These are phyloP conservation scores for Molorchus minor DNA, from an alignment of 2,888 invertebrate species.

Conservation along the genomic window DNA sequence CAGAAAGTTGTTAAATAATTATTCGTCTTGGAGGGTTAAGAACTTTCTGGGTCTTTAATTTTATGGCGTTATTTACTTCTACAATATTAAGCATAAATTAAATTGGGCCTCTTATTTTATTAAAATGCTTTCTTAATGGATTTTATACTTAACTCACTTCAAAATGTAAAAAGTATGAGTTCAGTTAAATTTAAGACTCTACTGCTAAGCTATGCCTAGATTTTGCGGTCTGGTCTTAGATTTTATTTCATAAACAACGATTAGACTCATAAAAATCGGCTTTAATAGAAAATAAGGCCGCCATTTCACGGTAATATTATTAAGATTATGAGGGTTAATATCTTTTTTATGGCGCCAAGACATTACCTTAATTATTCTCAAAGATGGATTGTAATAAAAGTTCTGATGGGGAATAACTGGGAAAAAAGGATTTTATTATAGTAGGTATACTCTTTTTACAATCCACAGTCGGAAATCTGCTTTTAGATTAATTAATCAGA, in stretches of 20 bases:
- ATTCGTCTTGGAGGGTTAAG: neutral
- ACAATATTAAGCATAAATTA: conserved; percentile 7
- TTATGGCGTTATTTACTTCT: conserved; percentile 4
- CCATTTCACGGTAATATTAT: neutral
- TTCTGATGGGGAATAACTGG: no score
- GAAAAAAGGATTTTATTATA: no score
- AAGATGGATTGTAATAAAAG: no score
- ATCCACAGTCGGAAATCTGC: no score
- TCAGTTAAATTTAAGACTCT: neutral
- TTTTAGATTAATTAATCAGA: no score
- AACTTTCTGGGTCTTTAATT: no score
- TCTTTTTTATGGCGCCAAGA: neutral
- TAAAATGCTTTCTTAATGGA: conserved; percentile 7
- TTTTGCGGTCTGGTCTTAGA: neutral
- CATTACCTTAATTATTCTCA: neutral
- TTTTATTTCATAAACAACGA: conserved; percentile 5
- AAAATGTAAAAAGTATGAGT: conserved; percentile 4
- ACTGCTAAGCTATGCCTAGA: conserved; percentile 2
- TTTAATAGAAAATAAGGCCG: neutral
- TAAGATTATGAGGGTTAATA: neutral
- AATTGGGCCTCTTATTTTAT: conserved; percentile 3
- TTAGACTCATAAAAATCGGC: conserved; percentile 8
- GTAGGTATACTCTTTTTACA: no score
- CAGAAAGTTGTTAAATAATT: conserved; percentile 9
- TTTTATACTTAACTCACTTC: conserved; percentile 5